A percentile compares a stretch with the other conserved stretches of the same genome.
Evolutionary conservation across 2,113 vertebrate species (phyloP).

Genomic region (Propithecus coquereli): DNA sequence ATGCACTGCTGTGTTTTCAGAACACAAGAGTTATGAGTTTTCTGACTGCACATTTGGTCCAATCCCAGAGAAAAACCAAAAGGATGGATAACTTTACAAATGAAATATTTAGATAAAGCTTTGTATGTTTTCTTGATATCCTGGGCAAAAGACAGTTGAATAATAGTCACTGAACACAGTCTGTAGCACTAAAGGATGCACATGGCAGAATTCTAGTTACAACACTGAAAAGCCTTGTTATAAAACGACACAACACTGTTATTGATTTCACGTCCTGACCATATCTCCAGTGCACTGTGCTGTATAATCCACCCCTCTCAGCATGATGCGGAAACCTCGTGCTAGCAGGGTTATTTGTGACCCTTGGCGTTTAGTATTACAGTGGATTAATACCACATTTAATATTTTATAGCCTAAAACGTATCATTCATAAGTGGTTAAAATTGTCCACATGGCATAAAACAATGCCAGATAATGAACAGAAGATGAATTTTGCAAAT

Average conservation of each 20-base stretch:
- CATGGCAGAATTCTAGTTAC: background rate
- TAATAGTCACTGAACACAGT: background rate
- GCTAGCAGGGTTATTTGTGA: background rate
- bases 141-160: background rate
- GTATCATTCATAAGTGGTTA: background rate
- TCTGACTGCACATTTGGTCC: background rate
- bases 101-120: background rate
- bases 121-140: background rate
- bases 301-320: background rate
- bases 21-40: background rate
- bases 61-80: background rate
- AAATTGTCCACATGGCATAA: background rate
- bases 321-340: background rate
- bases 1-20: background rate
- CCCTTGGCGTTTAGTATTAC: background rate
- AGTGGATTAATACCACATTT: background rate
- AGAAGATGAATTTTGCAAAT: constrained; percentile 15
- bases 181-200: background rate
- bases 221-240: background rate
- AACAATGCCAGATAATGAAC: constrained; percentile 31
- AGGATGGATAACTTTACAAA: background rate
- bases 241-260: background rate
- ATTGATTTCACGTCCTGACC: background rate
- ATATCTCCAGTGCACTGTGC: background rate
- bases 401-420: background rate